Base-by-base conservation (phyloP, 2,888 invertebrate species). In the Drosophila koepferae region DNA sequence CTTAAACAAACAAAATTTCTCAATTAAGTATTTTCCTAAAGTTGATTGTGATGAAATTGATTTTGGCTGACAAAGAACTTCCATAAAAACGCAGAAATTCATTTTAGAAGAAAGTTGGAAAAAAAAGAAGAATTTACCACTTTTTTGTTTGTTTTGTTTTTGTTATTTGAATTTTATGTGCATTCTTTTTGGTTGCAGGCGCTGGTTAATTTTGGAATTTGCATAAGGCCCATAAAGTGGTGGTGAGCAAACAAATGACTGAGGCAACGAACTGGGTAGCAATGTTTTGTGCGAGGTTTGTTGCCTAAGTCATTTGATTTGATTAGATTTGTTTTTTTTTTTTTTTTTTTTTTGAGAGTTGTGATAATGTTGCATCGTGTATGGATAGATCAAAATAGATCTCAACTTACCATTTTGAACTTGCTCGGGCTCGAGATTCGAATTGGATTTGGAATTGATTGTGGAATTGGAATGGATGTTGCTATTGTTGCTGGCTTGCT, bases 341-440 rank as follows among this genome's bases (percentile, higher is more conserved):
- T 36, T 34, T 14, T 14, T 6, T 6, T 31, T 2, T 1, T 1
- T 7, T 34, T 34, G 34, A 34, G 16, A 38, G 16, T 6, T 16
- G 16, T 38, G 38, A 38, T 16, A 38, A 38, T 6, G 28, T 28
- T 16, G 38, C 16, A 0, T 38, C 38, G 38, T 0, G 16, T 36
- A 36, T 36, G 12, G 12, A 36, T 36, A 12, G 38, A 16, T 14
- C 14, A 16, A 40, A 16, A 40, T 40, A 5, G 38, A 40, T 38
- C 51, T 59, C 14, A 77, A 81, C 86, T 87, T 85, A 87, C 86
- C 86, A 78, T 87, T 87, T 87, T 86, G 84, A 86, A 84, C 87
- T 77, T 77, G 77, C 61, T 59, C 61, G 54, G 56, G 34, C 67
- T 51, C 28, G 43, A 60, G 44, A 65, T 65, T 60, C 65, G 80